These are phyloP conservation scores for Pachyramphus minor DNA, from an alignment of 2,113 vertebrate genomes.

Conservation along the genomic window DNA sequence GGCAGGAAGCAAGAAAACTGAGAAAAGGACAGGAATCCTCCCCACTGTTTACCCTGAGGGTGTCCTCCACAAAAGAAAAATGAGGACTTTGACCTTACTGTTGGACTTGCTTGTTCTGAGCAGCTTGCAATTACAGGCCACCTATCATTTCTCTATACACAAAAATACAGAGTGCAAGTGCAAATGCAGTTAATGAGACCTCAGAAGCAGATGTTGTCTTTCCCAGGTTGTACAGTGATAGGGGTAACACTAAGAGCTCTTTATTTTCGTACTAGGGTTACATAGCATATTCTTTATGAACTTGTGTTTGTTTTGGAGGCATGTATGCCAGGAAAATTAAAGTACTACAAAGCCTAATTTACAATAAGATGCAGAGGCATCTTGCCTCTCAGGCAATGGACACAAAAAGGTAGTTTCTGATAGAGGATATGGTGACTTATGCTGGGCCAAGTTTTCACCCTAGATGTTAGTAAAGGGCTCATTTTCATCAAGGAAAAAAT, in stretches of 20 bases:
- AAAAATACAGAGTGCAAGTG: background rate
- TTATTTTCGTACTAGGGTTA: background rate
- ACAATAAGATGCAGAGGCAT: background rate
- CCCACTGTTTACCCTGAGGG: background rate
- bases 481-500: background rate
- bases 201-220: background rate
- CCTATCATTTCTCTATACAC: background rate
- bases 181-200: background rate
- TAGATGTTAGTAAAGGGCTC: background rate
- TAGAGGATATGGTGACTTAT: background rate
- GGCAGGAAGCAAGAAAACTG: background rate
- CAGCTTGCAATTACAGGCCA: constrained; percentile 8
- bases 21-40: background rate
- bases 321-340: background rate
- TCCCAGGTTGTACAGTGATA: background rate
- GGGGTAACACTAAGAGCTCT: background rate
- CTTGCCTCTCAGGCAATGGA: background rate
- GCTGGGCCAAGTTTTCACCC: background rate
- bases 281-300: background rate
- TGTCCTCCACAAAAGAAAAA: background rate
- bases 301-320: background rate
- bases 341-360: background rate
- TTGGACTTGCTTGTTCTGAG: constrained; percentile 7
- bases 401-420: background rate
- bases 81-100: background rate